Percentiles rank a stretch among this genome's conserved stretches.
Conservation (phyloP, 2,888 invertebrate genomes). For the Callinectes sapidus region DNA sequence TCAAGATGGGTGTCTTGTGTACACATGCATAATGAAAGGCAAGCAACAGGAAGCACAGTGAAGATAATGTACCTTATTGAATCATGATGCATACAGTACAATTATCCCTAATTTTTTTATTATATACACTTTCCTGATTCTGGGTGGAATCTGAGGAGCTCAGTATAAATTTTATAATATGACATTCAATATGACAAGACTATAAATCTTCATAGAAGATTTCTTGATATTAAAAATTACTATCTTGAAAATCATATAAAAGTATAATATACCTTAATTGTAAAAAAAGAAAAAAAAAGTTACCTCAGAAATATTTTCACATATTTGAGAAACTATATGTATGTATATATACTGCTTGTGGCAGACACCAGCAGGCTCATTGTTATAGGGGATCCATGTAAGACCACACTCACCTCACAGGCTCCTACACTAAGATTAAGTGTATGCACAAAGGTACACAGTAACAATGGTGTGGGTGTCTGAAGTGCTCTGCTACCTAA, state of each 20-base stretch:
- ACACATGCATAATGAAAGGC: slow-evolving; percentile 40
- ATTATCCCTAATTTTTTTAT: slow-evolving; percentile 26
- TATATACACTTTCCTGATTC: slow-evolving; percentile 36
- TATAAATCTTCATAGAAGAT: slow-evolving; percentile 30
- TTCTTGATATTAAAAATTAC: slow-evolving; percentile 13
- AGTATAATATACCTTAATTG: background rate
- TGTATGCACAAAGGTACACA: background rate
- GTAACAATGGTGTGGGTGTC: background rate
- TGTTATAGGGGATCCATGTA: background rate
- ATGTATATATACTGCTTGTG: background rate
- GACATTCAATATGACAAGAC: background rate
- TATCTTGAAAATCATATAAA: slow-evolving; percentile 3
- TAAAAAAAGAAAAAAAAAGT: slow-evolving; percentile 29
- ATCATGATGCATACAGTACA: background rate
- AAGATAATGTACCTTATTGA: slow-evolving; percentile 35
- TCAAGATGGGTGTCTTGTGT: background rate
- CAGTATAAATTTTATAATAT: background rate
- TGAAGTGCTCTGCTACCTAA: slow-evolving; percentile 23
- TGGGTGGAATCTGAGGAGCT: slow-evolving; percentile 42
- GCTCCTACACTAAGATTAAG: background rate
- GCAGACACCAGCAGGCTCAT: slow-evolving; percentile 11
- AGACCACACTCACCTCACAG: background rate
- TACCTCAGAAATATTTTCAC: background rate
- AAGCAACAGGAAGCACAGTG: slow-evolving; percentile 49
- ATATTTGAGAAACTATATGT: background rate